Base-by-base conservation (phyloP, 2,797 vertebrate genomes). In the Eleutherodactylus coqui region DNA sequence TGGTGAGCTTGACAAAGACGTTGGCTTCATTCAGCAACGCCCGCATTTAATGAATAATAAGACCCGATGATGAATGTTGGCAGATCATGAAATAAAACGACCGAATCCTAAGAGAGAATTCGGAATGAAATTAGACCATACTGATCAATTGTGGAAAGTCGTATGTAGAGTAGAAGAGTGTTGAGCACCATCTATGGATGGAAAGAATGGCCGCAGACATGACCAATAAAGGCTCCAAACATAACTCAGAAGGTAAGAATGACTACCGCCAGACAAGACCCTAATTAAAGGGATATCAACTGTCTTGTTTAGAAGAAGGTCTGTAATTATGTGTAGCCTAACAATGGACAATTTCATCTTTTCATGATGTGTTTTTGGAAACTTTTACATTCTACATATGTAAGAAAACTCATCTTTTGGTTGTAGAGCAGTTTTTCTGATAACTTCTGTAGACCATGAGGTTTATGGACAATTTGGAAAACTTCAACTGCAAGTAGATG, bases 1-100 rank as follows among this genome's bases (percentile, higher is more conserved):
- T 76, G 86, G 86, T 87, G 47, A 80, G 70, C n/a, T 21, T 51
- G 55, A 84, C 82, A 87, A 87, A 84, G 86, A 67, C 38, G 32
- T 76, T 72, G 70, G 82, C 79, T 34, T 43, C 45, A 75, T 85
- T 77, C 77, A 87, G 45, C 27, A 45, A 75, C 60, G 75, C 77
- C 82, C 70, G 29, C n/a, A 41, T 53, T n/a, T 72, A 24, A 43
- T 64, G 82, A 72, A 75, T 84, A 87, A 84, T 87, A 80, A 83
- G 34, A 45, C 62, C 47, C 27, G 47, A 60, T 45, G 79, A 87
- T 81, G 77, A 43, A 75, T 32, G 43, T 29, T 80, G 82, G 86
- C 86, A 69, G 17, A 24, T 49, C 55, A 84, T 84, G 77, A 83
- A 80, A 67, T 75, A 36, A 47, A 75, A 87, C 24, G 5, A 41